Base-by-base conservation (phyloP, 2,888 invertebrate genomes). In the Folsomia manolachei region DNA sequence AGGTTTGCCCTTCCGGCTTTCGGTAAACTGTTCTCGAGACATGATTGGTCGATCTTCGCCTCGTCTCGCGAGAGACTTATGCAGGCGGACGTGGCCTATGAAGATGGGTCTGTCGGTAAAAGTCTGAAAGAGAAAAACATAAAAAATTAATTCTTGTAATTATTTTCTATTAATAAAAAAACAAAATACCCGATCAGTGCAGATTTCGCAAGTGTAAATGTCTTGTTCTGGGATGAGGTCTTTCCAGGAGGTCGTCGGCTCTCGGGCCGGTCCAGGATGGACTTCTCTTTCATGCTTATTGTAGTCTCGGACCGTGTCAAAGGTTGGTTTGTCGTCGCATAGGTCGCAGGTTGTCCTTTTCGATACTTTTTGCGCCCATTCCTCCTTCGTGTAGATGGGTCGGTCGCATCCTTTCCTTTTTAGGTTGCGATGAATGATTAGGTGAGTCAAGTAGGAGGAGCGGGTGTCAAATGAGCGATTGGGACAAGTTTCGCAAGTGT, bases 381-480 rank as follows among this genome's bases (percentile, higher is more conserved):
- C 56, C 19, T 56, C 56, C 19, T 56, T 56, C 11, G 11, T 56
- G 19, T 14, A 19, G 21, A 56, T n/a, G 56, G 56, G 19, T 14
- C 56, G 56, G 56, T 56, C 56, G 21, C 56, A 56, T 7, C 56
- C 56, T 21, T 56, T 56, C 56, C 19, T 56, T 56, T 56, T 56
- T 18, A 56, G 56, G 19, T 7, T 19, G 56, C 56, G 56, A n/a
- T 56, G 56, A 21, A 56, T 56, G 11, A 18, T 21, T 4, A 56
- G 21, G 56, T 56, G 56, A 19, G 19, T 14, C 4, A 56, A 14
- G 56, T 14, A 56, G 21, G 56, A 18, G 56, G 7, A 7, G 19
- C 56, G 56, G 21, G 18, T 21, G 19, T 7, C 11, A n/a, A 56
- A 56, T 19, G 56, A 19, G 18, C 56, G 18, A n/a, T 21, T n/a